Conservation (phyloP, 1,140 invertebrate species). For the Leptopilina boulardi region DNA sequence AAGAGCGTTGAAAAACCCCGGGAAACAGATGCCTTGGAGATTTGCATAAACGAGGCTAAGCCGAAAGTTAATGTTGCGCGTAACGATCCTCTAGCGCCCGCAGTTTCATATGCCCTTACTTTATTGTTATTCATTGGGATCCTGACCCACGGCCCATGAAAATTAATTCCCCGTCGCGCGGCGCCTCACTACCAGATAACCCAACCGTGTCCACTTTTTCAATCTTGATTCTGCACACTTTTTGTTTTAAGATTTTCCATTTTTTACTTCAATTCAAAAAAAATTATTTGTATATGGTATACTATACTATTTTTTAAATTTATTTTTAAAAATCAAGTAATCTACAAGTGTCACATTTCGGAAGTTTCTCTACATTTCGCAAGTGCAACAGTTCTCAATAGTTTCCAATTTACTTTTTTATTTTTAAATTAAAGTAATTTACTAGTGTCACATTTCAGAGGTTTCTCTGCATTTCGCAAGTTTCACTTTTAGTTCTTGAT, state of each 20-base stretch:
- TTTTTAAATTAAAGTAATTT: too few relatives aligned
- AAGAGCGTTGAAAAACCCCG: conserved; percentile 44
- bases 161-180: conserved; percentile 56
- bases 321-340: too few relatives aligned
- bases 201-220: not conserved
- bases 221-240: not conserved
- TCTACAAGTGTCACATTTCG: too few relatives aligned
- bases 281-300: too few relatives aligned
- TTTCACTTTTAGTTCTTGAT: too few relatives aligned
- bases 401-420: too few relatives aligned
- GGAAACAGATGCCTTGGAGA: conserved; percentile 66
- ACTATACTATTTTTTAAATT: too few relatives aligned
- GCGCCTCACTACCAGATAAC: not conserved
- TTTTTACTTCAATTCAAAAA: not conserved
- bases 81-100: conserved; percentile 56
- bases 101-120: conserved; percentile 49
- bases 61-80: conserved; percentile 63
- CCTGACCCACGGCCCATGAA: conserved; percentile 51
- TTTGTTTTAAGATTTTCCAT: not conserved
- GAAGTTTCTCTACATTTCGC: too few relatives aligned
- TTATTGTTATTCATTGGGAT: conserved; percentile 65
- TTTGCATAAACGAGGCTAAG: conserved; percentile 70
- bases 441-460: too few relatives aligned
- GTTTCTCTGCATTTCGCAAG: too few relatives aligned
- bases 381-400: too few relatives aligned